Conservation (phyloP, 1,140 invertebrate genomes). For the Pteromalus puparum region DNA sequence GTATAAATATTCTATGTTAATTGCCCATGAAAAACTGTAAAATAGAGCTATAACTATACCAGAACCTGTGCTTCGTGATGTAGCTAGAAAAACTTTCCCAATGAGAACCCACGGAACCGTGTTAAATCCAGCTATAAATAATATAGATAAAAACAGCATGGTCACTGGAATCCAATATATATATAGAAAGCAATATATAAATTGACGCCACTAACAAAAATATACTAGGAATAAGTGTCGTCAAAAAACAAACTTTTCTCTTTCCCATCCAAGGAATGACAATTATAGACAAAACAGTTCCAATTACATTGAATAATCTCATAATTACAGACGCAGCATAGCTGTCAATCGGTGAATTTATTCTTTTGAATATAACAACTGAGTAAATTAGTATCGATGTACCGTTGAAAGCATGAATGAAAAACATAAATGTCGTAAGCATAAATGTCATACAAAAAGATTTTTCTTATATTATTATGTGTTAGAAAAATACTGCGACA, state of each 20-base stretch:
- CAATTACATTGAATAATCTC: background rate
- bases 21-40: background rate
- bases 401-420: background rate
- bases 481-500: too few relatives aligned
- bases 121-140: background rate
- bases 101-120: background rate
- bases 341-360: background rate
- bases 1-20: background rate
- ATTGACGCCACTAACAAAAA: background rate
- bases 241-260: background rate
- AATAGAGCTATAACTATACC: background rate
- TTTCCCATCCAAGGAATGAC: background rate
- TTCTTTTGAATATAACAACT: background rate
- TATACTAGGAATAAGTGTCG: background rate
- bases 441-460: background rate
- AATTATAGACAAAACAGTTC: background rate
- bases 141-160: background rate
- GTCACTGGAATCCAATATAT: background rate
- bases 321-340: background rate
- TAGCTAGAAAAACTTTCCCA: background rate
- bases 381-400: background rate
- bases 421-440: background rate
- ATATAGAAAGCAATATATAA: too few relatives aligned
- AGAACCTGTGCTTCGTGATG: background rate
- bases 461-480: background rate